A percentile compares a stretch with the other conserved stretches of the same genome.
These are phyloP conservation scores for Oreohelix idahoensis DNA, from an alignment of 1,140 invertebrate genomes.

Conservation along the genomic window DNA sequence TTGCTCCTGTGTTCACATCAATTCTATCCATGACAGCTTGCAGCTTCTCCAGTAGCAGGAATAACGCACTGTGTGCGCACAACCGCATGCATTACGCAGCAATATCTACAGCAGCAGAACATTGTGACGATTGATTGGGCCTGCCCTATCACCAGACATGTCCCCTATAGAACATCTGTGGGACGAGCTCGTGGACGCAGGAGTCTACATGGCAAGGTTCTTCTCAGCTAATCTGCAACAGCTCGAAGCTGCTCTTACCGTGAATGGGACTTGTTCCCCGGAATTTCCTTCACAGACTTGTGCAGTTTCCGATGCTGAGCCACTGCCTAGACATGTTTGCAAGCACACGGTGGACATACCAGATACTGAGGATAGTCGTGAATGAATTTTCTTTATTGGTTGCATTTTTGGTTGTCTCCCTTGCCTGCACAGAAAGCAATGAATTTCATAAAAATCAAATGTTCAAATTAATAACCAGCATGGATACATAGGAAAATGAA, in stretches of 20 bases:
- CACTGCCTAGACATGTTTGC: not conserved
- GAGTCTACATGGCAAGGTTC: not conserved
- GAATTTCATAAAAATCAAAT: not conserved
- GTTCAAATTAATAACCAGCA: not conserved
- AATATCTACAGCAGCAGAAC: not conserved
- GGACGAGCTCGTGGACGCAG: not conserved
- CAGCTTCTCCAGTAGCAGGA: not conserved
- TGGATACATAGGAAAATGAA: not conserved
- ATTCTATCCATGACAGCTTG: not conserved
- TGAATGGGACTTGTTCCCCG: conserved; percentile 1
- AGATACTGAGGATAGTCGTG: not conserved
- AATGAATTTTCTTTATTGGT: not conserved
- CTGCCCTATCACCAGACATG: not conserved
- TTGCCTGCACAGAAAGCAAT: not conserved
- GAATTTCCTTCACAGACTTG: not conserved
- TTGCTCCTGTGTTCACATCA: not conserved
- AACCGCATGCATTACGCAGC: too few species aligned
- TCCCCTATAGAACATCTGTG: not conserved
- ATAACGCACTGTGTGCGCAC: not conserved
- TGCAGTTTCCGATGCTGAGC: not conserved
- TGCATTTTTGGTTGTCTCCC: not conserved
- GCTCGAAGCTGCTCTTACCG: not conserved
- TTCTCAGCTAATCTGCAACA: not conserved
- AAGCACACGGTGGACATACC: not conserved
- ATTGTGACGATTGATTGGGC: not conserved